Evolutionary conservation across 2,888 invertebrate genomes (phyloP).

Genomic region (Zaprionus obscuricornis): DNA sequence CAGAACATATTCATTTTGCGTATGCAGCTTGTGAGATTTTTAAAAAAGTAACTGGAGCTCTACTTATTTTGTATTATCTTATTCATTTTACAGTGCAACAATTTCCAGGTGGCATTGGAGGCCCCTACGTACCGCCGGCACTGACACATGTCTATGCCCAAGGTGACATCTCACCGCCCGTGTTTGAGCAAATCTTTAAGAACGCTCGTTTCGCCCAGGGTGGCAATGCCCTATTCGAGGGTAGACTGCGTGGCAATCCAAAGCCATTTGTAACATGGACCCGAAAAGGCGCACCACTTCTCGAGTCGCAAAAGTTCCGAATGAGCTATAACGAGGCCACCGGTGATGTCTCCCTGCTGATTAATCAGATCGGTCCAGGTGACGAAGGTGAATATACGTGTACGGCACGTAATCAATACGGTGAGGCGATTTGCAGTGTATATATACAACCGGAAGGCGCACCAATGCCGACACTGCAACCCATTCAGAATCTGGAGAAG

Average conservation of each 20-base stretch:
- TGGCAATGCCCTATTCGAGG: slow-evolving; percentile 96
- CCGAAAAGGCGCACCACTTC: slow-evolving; percentile 92
- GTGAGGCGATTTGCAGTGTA: slow-evolving; percentile 98
- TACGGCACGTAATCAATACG: slow-evolving; percentile 96
- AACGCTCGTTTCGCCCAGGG: slow-evolving; percentile 98
- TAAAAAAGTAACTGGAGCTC: background rate
- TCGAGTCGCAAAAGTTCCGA: slow-evolving; percentile 93
- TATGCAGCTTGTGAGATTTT: background rate
- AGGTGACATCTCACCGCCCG: slow-evolving; percentile 94
- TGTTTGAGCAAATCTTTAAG: slow-evolving; percentile 97
- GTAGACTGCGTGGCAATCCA: slow-evolving; percentile 94
- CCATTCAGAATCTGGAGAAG: slow-evolving; percentile 87
- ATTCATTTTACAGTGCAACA: slow-evolving; percentile 69
- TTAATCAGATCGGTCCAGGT: slow-evolving; percentile 96
- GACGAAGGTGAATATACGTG: slow-evolving; percentile 99
- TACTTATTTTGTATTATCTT: slow-evolving; percentile 9
- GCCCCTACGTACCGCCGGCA: slow-evolving; percentile 81
- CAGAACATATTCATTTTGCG: no score
- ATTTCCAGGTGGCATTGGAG: slow-evolving; percentile 77
- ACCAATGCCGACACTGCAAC: slow-evolving; percentile 87
- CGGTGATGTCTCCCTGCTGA: slow-evolving; percentile 94
- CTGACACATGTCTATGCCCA: slow-evolving; percentile 85
- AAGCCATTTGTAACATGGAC: slow-evolving; percentile 96
- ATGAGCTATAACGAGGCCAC: slow-evolving; percentile 96
- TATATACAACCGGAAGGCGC: slow-evolving; percentile 96